These are phyloP conservation scores for Platyrinchus mystaceus DNA, from an alignment of 2,797 vertebrate species.

Conservation along the genomic window DNA sequence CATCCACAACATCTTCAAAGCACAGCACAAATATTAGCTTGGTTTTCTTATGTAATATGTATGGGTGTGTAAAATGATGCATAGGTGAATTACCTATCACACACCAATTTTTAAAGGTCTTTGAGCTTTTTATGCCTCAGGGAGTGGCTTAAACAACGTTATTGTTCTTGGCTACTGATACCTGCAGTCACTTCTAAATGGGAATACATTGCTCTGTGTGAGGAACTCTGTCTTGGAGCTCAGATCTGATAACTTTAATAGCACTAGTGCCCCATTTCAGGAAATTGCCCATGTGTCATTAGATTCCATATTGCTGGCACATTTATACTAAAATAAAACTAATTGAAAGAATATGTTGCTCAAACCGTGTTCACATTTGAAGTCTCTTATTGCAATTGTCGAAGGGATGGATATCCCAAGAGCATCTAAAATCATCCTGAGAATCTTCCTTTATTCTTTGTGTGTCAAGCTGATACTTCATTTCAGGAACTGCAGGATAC, in stretches of 20 bases:
- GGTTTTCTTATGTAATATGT: neutral
- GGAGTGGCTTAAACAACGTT: neutral
- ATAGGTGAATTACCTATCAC: neutral
- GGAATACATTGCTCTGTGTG: neutral
- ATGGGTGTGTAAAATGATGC: neutral
- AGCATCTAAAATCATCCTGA: conserved; percentile 31
- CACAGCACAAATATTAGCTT: neutral
- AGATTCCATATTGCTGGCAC: neutral
- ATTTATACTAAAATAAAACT: neutral
- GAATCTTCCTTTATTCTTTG: conserved; percentile 34
- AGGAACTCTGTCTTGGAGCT: neutral
- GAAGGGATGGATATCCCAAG: neutral
- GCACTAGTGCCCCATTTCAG: neutral
- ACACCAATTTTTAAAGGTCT: neutral
- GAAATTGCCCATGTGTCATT: neutral
- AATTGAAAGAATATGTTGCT: conserved; percentile 46
- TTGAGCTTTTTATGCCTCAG: neutral
- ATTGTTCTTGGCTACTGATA: neutral
- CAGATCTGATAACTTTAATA: neutral
- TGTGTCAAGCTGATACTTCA: conserved; percentile 32
- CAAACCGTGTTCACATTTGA: neutral
- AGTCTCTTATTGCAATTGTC: conserved; percentile 39
- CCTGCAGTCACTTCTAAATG: neutral
- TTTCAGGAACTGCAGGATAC: conserved; percentile 34
- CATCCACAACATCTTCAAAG: neutral